Evolutionary conservation across 2,113 vertebrate genomes (phyloP).

Genomic region (Phylloscopus whistleri): DNA sequence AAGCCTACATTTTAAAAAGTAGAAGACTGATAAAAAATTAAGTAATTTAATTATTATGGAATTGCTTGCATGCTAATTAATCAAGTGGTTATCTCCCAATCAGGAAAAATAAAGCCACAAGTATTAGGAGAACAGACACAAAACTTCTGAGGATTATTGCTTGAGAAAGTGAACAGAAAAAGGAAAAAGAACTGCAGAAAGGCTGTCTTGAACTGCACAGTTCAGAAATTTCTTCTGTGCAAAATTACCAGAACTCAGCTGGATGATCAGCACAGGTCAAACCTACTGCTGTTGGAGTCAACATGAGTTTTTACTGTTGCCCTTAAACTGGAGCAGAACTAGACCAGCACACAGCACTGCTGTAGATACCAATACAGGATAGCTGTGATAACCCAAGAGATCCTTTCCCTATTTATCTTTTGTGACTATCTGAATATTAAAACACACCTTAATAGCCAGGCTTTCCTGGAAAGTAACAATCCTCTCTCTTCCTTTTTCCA

Average conservation of each 20-base stretch:
- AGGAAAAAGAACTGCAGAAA: neutral
- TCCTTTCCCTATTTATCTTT: neutral
- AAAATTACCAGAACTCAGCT: neutral
- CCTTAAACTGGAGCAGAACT: neutral
- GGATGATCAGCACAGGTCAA: neutral
- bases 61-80: neutral
- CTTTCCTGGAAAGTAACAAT: slow-evolving; percentile 70
- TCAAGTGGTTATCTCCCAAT: neutral
- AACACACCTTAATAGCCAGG: slow-evolving; percentile 71
- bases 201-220: neutral
- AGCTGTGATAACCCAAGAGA: neutral
- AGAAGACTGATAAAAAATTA: neutral
- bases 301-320: neutral
- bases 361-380: neutral
- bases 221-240: neutral
- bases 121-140: neutral
- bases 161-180: neutral
- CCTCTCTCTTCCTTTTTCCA: slow-evolving; percentile 75
- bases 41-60: neutral
- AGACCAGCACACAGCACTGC: neutral
- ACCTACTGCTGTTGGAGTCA: neutral
- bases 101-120: neutral
- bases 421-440: neutral
- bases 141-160: neutral
- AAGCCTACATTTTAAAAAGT: neutral